Evolutionary conservation across 2,113 vertebrate species (phyloP), one percentile per base, ranked within the genome.

Genomic region (Nanorana parkeri): DNA sequence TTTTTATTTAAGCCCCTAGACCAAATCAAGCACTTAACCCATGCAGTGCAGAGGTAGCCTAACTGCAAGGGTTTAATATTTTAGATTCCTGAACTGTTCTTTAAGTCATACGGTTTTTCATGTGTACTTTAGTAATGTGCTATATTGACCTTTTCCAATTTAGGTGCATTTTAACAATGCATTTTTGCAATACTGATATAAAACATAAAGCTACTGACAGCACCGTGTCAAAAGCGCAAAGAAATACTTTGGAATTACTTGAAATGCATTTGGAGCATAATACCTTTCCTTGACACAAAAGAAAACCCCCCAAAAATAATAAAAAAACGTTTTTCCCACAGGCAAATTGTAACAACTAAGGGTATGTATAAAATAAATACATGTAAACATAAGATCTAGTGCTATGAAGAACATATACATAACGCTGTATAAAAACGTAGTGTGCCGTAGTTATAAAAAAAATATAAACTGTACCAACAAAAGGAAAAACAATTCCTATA

Each of bases 311-410:
- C 19, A 55, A 17, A 29, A 72, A 72, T 19, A 20, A 73, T 4
- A 11, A 58, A 74, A 74, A 56, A 15, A 29, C 1, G 19, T 17
- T 26, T n/a, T 63, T 3, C 15, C 0, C 2, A 23, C 21, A 63
- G 60, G 13, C 8, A 63, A 15, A 24, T 24, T 24, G 60, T 24
- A 24, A 26, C 23, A 13, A 63, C 23, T 21, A 4, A 61, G 6
- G 36, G 32, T 32, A 52, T 73, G 58, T 65, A 61, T 60, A 60
- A 61, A 73, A 75, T 61, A 75, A 75, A 75, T 61, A 75, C 11
- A 61, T 75, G 72, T 75, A 75, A 75, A 75, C 72, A 74, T n/a
- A 74, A 74, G 26, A 1, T 36, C 71, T 74, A 74, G 29, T 75
- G 55, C 29, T 75, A 75, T 60, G 21, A 75, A 61, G 55, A 56